phyloP scores from a whole-genome alignment of 2,797 vertebrate species.

The Kryptolebias ocellatus region DNA sequence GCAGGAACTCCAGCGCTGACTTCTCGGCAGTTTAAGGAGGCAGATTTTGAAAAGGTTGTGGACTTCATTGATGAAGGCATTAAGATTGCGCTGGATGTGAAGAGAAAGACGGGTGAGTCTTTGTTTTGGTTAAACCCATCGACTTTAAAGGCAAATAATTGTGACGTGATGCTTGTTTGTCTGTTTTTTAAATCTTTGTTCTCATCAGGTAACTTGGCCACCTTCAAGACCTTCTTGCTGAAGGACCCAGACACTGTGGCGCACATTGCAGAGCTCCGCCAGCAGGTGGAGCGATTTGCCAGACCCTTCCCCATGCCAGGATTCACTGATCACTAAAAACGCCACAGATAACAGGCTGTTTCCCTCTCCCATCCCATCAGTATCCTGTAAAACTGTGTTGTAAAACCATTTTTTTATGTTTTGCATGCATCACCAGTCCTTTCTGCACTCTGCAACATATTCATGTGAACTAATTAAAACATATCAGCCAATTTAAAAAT shows the following conservation, averaged over 20 bases:
- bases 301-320: conserved; percentile 90
- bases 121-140: neutral
- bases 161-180: too few species aligned
- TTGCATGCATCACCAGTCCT: neutral
- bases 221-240: conserved; percentile 85
- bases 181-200: neutral
- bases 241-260: conserved; percentile 76
- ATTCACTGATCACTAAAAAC: conserved; percentile 72
- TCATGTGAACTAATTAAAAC: neutral
- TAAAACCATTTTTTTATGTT: neutral
- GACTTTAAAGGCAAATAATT: neutral
- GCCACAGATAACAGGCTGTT: neutral
- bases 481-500: neutral
- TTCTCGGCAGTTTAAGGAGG: conserved; percentile 84
- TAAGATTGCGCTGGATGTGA: conserved; percentile 83
- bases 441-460: fast-evolving
- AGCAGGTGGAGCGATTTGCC: conserved; percentile 86
- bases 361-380: neutral
- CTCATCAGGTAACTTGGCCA: conserved; percentile 82
- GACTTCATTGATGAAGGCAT: conserved; percentile 89
- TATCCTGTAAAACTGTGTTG: neutral
- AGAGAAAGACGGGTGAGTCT: conserved; percentile 86
- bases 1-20: conserved; percentile 88
- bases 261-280: conserved; percentile 77
- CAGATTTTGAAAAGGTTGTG: conserved; percentile 88